Evolutionary conservation across 1,140 invertebrate species (phyloP), one percentile per base, ranked within the genome.

Genomic region (Leptonema lineaticorne): DNA sequence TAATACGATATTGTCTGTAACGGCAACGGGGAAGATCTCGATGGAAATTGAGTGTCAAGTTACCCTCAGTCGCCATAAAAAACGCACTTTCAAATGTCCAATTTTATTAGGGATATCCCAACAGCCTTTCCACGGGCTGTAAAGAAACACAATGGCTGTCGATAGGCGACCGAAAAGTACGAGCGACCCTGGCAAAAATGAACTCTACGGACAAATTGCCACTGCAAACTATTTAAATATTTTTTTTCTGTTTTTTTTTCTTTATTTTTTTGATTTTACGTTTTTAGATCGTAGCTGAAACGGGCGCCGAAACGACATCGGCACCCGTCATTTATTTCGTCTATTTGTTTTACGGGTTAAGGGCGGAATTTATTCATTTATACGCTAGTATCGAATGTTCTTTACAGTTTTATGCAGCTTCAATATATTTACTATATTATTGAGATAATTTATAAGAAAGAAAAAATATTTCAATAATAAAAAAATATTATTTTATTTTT

Each of bases 11-110:
- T 63, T 72, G 70, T 69, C 67, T 69, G 70, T 71, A 68, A 71
- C 69, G 70, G 70, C 63, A 68, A 71, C 60, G 53, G 69, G 66
- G 67, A n/a, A 68, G 65, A 69, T 72, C 70, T 72, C 67, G 60
- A 72, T 72, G 70, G 70, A 72, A 72, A 72, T 72, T 72, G 70
- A 72, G 70, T 72, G 70, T 72, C 70, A 67, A 69, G 70, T 72
- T 72, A 71, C 70, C 70, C 70, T 66, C 70, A 50, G 53, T 46
- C 63, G 70, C 63, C 59, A 69, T 72, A 72, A 72, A 72, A 72
- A 72, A 72, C 70, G 70, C 70, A 72, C 70, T 72, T 72, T 72
- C 30, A 72, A 72, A 67, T 72, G 70, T 72, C 70, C 70, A 72
- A 72, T 72, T 72, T 72, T 72, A 72, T 72, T 72, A 72, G 70